A percentile compares a stretch with the other conserved stretches of the same genome.
These are phyloP conservation scores for Leptobrachium ailaonicum DNA, from an alignment of 2,113 vertebrate species.

Conservation along the genomic window DNA sequence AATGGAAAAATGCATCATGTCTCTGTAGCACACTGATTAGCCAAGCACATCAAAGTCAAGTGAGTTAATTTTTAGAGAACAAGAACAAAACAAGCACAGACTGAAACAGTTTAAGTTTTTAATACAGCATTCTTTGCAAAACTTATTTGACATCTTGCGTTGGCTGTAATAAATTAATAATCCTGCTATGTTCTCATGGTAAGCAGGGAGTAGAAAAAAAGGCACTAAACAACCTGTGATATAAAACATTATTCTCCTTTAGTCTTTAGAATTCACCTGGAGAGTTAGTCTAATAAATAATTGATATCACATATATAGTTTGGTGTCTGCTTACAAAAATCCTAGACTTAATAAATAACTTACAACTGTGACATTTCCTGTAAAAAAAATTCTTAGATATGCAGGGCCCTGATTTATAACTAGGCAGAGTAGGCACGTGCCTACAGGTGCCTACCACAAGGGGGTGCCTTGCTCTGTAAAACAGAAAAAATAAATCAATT, in stretches of 20 bases:
- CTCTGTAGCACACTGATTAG: slow-evolving; percentile 28
- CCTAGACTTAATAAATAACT: too few species aligned
- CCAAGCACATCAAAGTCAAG: slow-evolving; percentile 42
- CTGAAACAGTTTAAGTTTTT: slow-evolving; percentile 36
- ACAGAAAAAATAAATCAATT: too few species aligned
- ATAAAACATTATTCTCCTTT: slow-evolving; percentile 34
- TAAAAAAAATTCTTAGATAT: too few species aligned
- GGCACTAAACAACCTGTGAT: slow-evolving; percentile 32
- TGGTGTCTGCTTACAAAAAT: too few species aligned
- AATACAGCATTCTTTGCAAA: slow-evolving; percentile 23
- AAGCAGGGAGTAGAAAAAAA: slow-evolving; percentile 37
- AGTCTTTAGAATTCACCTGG: slow-evolving; percentile 1
- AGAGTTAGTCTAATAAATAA: too few species aligned
- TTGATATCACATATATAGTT: too few species aligned
- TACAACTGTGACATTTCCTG: too few species aligned
- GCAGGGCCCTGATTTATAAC: too few species aligned
- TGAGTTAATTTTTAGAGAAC: slow-evolving; percentile 24
- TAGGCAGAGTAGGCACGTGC: too few species aligned
- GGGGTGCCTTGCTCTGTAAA: too few species aligned
- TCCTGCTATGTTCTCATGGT: slow-evolving; percentile 31
- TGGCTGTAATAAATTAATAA: slow-evolving; percentile 47
- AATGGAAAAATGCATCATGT: slow-evolving; percentile 41
- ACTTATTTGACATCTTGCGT: slow-evolving; percentile 44
- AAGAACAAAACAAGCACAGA: slow-evolving; percentile 14
- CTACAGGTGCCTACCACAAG: too few species aligned